Percentiles rank a stretch among this genome's conserved stretches.
Evolutionary conservation across 2,797 vertebrate genomes (phyloP).

Genomic region (Sardinella longiceps): DNA sequence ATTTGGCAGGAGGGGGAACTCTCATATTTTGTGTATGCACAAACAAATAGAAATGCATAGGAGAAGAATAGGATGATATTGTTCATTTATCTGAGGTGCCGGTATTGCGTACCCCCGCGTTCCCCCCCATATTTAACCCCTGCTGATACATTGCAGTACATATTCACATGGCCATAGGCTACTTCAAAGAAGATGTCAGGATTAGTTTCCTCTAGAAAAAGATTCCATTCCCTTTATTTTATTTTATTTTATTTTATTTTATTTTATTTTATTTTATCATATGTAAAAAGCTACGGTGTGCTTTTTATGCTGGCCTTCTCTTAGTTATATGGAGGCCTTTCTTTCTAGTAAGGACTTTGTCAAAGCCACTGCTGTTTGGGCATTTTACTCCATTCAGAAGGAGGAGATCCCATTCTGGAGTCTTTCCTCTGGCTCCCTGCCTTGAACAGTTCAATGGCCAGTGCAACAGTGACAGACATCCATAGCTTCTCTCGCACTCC

Average conservation of each 20-base stretch:
- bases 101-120: no score
- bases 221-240: not conserved
- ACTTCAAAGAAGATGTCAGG: not conserved
- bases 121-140: no score
- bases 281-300: not conserved
- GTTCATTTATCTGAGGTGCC: no score
- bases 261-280: not conserved
- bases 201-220: not conserved
- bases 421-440: not conserved
- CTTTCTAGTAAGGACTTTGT: not conserved
- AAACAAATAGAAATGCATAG: no score
- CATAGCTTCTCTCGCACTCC: slow-evolving; percentile 40
- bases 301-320: not conserved
- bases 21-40: no score
- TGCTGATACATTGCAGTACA: not conserved
- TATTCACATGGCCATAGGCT: not conserved
- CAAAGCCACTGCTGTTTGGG: not conserved
- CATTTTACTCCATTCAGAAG: not conserved
- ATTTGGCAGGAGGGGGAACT: no score
- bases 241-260: not conserved
- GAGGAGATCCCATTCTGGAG: not conserved
- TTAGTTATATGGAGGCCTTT: no score
- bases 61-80: no score
- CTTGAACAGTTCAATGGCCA: not conserved
- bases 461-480: slow-evolving; percentile 30